Percentiles rank a stretch among this genome's conserved stretches.
These are phyloP conservation scores for Hemicordylus capensis DNA, from an alignment of 2,113 vertebrate genomes.

Conservation along the genomic window DNA sequence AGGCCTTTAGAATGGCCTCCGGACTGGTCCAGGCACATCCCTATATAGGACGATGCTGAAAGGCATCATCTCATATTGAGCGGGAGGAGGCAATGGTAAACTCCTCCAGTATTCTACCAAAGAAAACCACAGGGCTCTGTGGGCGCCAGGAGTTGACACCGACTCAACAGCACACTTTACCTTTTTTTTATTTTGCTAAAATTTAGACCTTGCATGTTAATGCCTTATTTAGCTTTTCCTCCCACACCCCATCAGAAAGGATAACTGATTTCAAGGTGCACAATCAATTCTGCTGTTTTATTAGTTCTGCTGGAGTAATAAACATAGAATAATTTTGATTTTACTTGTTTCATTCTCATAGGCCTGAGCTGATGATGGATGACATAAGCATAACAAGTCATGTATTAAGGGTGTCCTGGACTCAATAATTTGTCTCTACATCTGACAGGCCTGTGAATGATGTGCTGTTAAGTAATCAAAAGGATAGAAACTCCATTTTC, in stretches of 20 bases:
- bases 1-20: too few relatives aligned
- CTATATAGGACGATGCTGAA: too few relatives aligned
- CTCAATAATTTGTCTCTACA: neutral
- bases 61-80: too few relatives aligned
- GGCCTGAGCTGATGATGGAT: neutral
- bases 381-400: neutral
- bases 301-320: neutral
- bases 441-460: neutral
- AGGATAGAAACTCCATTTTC: neutral
- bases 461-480: slow-evolving; percentile 1
- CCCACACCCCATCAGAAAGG: neutral
- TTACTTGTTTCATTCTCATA: neutral
- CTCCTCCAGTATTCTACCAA: too few relatives aligned
- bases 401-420: neutral
- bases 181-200: neutral
- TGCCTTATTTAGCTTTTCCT: neutral
- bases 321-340: neutral
- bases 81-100: too few relatives aligned
- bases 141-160: too few relatives aligned
- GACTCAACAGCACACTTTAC: too few relatives aligned
- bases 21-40: too few relatives aligned
- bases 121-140: too few relatives aligned
- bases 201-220: neutral
- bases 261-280: too few relatives aligned
- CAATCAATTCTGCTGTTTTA: too few relatives aligned